Base-by-base conservation (phyloP, 2,797 vertebrate species). In the Cryptoprocta ferox region DNA sequence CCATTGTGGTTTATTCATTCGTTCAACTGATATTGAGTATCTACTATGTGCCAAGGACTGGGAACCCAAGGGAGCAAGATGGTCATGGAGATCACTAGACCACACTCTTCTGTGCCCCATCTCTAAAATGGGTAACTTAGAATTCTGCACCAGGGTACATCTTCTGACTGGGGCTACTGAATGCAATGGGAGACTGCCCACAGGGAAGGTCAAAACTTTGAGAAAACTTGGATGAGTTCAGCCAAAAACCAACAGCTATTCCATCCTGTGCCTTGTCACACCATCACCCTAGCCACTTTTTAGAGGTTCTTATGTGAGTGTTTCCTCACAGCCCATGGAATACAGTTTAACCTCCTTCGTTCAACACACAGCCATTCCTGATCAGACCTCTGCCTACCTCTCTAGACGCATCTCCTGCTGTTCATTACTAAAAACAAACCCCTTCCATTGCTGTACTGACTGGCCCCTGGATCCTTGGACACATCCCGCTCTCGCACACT, bases 401-500 rank as follows among this genome's bases (percentile, higher is more conserved):
- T 61, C 61, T 39, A 78, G 53, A 32, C 21, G 66, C 19, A 35
- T 18, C 21, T 50, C 48, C n/a, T 48, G 10, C 53, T 37, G n/a
- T n/a, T 56, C 1, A 2, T 50, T 56, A 61, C 68, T 92, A 45
- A 59, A 53, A 78, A 65, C 30, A 71, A 53, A 26, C 9, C 18
- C 9, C n/a, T 66, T 61, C 70, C 45, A 11, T 53, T 1, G 0
- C 16, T 14, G 0, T 18, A 7, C 14, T 1, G 5, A 26, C 28
- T 4, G 37, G 3, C 30, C 15, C 35, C 26, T 26, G 56, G 13
- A 59, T 56, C 63, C 83, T 37, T 56, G 16, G 10, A 3, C 21
- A n/a, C 3, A 12, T 30, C 18, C 2, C 1, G 6, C 39, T 13
- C 0, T 45, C 61, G 2, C 18, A 53, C 7, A 48, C 28, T 5